phyloP scores from a whole-genome alignment of 2,888 invertebrate species.

The Cryptocheilus praepositus region DNA sequence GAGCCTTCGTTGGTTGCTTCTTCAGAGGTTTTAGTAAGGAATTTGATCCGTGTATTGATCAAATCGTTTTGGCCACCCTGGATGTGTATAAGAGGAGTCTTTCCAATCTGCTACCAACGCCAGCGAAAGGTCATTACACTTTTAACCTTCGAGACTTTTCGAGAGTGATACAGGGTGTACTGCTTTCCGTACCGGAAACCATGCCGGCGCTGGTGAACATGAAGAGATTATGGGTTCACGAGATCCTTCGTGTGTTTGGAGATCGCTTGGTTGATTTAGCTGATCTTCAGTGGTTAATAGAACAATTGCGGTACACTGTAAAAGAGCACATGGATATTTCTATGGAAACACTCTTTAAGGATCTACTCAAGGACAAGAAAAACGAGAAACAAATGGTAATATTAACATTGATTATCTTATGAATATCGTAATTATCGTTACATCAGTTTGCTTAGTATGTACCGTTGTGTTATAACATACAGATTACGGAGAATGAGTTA shows the following conservation, averaged over 20 bases:
- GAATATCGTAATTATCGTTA: no score
- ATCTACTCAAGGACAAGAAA: constrained; percentile 73
- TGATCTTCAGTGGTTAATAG: constrained; percentile 89
- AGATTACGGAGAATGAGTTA: constrained; percentile 88
- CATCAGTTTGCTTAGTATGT: no score
- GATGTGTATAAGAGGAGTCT: constrained; percentile 90
- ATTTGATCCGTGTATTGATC: constrained; percentile 93
- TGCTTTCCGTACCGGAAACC: constrained; percentile 94
- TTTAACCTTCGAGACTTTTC: constrained; percentile 97
- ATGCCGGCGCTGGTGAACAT: constrained; percentile 89
- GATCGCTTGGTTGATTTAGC: constrained; percentile 92
- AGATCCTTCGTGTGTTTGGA: constrained; percentile 92
- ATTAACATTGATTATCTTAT: no score
- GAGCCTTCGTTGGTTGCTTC: no score
- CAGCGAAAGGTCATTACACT: constrained; percentile 94
- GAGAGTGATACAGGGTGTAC: constrained; percentile 92
- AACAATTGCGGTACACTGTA: constrained; percentile 81
- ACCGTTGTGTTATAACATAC: constrained; percentile 32
- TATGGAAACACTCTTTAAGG: constrained; percentile 83
- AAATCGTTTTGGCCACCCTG: constrained; percentile 91
- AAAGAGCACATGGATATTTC: constrained; percentile 79
- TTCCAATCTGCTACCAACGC: constrained; percentile 90
- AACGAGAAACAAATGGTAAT: no score
- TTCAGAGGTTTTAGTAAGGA: constrained; percentile 90
- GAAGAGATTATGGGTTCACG: constrained; percentile 96